Conservation (phyloP, 1,140 invertebrate genomes). For the Vanessa atalanta region DNA sequence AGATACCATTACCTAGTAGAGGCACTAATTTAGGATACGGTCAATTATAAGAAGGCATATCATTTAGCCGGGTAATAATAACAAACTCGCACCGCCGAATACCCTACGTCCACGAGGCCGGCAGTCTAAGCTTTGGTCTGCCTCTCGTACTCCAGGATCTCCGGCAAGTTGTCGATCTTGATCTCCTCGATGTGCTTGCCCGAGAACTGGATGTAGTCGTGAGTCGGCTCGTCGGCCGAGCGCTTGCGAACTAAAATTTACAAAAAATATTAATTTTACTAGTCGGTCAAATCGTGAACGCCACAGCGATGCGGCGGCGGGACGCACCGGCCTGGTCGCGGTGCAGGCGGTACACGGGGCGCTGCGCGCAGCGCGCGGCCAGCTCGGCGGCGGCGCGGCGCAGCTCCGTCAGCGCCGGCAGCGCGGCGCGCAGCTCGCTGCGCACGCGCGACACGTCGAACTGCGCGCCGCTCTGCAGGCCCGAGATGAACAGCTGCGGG, state of each 20-base stretch:
- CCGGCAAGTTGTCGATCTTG: constrained; percentile 86
- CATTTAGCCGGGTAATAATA: background rate
- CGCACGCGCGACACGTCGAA: constrained; percentile 89
- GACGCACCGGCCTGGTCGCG: constrained; percentile 68
- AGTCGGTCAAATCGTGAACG: too few relatives aligned
- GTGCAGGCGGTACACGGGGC: constrained; percentile 88
- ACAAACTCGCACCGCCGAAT: background rate
- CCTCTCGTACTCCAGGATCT: constrained; percentile 72
- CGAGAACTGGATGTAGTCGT: constrained; percentile 88
- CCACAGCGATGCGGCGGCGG: background rate
- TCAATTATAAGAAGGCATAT: background rate
- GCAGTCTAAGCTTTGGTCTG: constrained; percentile 19
- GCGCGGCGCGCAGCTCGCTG: constrained; percentile 88
- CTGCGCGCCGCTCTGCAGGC: constrained; percentile 87
- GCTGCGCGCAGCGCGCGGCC: constrained; percentile 84
- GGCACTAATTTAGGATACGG: background rate
- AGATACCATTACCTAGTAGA: background rate
- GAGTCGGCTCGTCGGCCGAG: constrained; percentile 79
- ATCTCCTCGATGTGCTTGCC: constrained; percentile 87
- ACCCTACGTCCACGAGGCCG: background rate
- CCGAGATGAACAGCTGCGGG: constrained; percentile 88
- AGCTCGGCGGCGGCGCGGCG: constrained; percentile 85
- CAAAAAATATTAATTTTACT: background rate
- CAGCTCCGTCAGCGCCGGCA: constrained; percentile 86
- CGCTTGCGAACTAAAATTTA: constrained; percentile 86